phyloP scores from a whole-genome alignment of 2,888 invertebrate genomes.

The Nowickia ferox region DNA sequence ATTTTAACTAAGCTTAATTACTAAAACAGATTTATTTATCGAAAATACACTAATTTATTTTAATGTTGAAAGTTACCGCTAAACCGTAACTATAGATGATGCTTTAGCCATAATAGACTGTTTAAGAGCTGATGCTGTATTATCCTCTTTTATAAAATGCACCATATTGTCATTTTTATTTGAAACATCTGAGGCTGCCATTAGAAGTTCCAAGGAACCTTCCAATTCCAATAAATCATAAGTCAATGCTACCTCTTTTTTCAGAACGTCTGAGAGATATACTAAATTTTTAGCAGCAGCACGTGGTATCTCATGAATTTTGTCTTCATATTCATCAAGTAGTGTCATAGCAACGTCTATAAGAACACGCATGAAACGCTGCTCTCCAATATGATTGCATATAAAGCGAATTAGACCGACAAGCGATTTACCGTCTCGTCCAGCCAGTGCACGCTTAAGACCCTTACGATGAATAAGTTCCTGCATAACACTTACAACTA shows the following conservation, averaged over 20 bases:
- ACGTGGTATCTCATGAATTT: conserved; percentile 86
- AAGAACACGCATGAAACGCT: conserved; percentile 89
- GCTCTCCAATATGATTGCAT: conserved; percentile 88
- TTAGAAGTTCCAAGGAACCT: conserved; percentile 88
- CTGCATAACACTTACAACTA: conserved; percentile 91
- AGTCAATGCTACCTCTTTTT: conserved; percentile 88
- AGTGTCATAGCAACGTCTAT: conserved; percentile 90
- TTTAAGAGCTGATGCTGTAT: conserved; percentile 72
- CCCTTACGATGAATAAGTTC: conserved; percentile 94
- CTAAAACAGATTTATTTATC: neutral
- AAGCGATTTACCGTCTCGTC: conserved; percentile 88
- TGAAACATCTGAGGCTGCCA: conserved; percentile 85
- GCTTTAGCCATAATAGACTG: conserved; percentile 79
- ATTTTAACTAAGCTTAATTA: too few relatives aligned
- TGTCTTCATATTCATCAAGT: conserved; percentile 89
- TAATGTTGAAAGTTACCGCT: conserved; percentile 17
- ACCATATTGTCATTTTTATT: conserved; percentile 76
- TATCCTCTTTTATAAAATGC: conserved; percentile 73
- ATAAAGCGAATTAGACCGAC: conserved; percentile 89
- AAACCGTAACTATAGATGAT: conserved; percentile 76
- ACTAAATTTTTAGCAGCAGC: conserved; percentile 86
- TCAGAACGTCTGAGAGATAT: conserved; percentile 86
- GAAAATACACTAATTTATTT: neutral
- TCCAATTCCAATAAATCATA: conserved; percentile 87
- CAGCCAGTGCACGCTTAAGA: conserved; percentile 89